Percentiles rank a stretch among this genome's conserved stretches.
phyloP scores from a whole-genome alignment of 1,140 invertebrate species.

The Dendroctonus ponderosae region DNA sequence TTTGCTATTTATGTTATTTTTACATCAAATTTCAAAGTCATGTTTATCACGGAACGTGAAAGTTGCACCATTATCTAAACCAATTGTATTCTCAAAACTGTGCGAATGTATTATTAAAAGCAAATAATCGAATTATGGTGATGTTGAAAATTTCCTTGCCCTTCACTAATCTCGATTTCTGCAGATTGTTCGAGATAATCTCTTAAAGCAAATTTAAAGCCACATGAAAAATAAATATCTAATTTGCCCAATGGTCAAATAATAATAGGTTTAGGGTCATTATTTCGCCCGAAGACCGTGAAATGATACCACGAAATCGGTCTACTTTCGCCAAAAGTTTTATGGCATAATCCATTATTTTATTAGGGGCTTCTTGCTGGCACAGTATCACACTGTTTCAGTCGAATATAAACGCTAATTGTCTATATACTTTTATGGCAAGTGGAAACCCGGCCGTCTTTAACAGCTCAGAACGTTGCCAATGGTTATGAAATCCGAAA shows the following conservation, averaged over 20 bases:
- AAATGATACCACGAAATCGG: conserved; percentile 18
- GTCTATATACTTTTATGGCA: background rate
- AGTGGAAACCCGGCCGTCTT: background rate
- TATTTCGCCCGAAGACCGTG: conserved; percentile 16
- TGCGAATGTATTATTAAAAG: too few species aligned
- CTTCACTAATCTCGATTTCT: too few species aligned
- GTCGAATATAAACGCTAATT: background rate
- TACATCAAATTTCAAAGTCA: too few species aligned
- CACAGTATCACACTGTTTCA: background rate
- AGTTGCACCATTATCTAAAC: too few species aligned
- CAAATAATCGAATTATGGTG: too few species aligned
- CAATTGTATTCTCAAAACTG: too few species aligned
- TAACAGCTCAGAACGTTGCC: background rate
- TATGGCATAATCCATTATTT: conserved; percentile 7
- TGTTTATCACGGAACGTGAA: too few species aligned
- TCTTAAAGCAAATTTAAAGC: conserved; percentile 15
- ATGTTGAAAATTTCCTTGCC: too few species aligned
- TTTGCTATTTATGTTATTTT: too few species aligned
- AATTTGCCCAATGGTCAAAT: conserved; percentile 22
- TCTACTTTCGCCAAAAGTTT: conserved; percentile 19
- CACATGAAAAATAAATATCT: conserved; percentile 15
- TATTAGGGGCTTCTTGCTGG: background rate
- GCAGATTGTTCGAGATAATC: too few species aligned
- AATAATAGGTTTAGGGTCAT: conserved; percentile 17
- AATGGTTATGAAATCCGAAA: background rate